These are phyloP conservation scores for Neuroterus valhalla DNA, from an alignment of 1,140 invertebrate species.

Conservation along the genomic window DNA sequence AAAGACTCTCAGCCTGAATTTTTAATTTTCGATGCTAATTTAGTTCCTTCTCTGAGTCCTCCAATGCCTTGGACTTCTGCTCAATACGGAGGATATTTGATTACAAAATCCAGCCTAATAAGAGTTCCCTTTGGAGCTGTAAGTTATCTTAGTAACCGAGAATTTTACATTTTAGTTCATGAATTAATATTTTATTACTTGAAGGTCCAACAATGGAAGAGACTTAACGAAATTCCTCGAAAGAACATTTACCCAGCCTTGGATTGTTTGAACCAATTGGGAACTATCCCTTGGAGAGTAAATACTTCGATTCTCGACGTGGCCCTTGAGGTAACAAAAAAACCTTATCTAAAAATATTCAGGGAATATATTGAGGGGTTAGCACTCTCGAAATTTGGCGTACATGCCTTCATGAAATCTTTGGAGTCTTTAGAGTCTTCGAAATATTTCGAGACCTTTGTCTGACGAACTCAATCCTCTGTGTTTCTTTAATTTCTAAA, in stretches of 20 bases:
- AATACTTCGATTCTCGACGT: constrained; percentile 84
- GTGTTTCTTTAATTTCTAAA: too few species aligned
- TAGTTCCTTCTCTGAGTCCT: constrained; percentile 86
- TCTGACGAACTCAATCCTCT: too few species aligned
- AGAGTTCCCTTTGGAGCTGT: constrained; percentile 59
- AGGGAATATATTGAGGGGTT: not conserved
- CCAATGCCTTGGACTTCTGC: constrained; percentile 87
- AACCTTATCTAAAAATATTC: constrained; percentile 16
- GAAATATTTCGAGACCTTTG: not conserved
- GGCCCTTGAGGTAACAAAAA: constrained; percentile 71
- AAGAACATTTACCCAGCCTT: constrained; percentile 87
- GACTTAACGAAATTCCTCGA: constrained; percentile 76
- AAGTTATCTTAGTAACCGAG: constrained; percentile 36
- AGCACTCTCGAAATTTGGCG: too few species aligned
- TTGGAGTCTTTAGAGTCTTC: constrained; percentile 2
- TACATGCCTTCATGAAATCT: not conserved
- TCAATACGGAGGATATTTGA: constrained; percentile 84
- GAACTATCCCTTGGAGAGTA: constrained; percentile 92
- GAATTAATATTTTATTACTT: constrained; percentile 30
- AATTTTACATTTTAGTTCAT: not conserved
- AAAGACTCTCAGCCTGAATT: constrained; percentile 79
- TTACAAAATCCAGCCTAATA: constrained; percentile 82
- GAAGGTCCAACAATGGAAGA: constrained; percentile 78
- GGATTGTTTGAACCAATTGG: constrained; percentile 94
- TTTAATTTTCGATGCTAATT: constrained; percentile 82